Conservation (phyloP, 2,113 vertebrate genomes). For the Gobio gobio region DNA sequence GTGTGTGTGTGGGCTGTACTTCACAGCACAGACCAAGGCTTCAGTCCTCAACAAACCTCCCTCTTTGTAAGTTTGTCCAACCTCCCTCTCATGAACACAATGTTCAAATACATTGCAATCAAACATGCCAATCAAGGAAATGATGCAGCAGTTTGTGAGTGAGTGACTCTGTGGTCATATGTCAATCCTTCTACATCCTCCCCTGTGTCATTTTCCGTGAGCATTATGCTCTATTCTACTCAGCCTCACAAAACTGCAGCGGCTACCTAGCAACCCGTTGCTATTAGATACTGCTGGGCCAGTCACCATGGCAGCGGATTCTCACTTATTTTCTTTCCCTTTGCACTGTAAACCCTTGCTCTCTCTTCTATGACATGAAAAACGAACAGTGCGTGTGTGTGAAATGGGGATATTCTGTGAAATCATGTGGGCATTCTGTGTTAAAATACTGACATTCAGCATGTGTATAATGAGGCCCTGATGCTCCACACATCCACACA, state of each 20-base stretch:
- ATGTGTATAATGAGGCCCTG: conserved; percentile 21
- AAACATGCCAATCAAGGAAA: conserved; percentile 5
- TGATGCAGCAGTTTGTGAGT: background rate
- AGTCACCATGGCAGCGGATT: conserved; percentile 79
- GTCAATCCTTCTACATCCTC: conserved; percentile 26
- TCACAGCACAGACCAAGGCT: background rate
- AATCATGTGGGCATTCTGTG: conserved; percentile 28
- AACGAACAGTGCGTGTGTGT: conserved; percentile 39
- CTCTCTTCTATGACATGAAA: conserved; percentile 57
- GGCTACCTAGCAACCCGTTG: conserved; percentile 73
- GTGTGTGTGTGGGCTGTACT: conserved; percentile 25
- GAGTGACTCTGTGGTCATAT: conserved; percentile 10
- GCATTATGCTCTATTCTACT: conserved; percentile 38
- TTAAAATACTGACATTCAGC: conserved; percentile 33
- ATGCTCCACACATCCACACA: conserved; percentile 35
- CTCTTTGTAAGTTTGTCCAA: background rate
- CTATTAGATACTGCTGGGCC: conserved; percentile 77
- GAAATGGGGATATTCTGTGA: conserved; percentile 36
- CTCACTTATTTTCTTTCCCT: conserved; percentile 70
- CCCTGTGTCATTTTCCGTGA: conserved; percentile 34
- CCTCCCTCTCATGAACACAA: background rate
- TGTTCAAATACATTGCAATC: background rate
- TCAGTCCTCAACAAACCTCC: background rate
- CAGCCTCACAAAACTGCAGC: conserved; percentile 51
- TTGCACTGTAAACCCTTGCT: conserved; percentile 53